Percentiles rank a stretch among this genome's conserved stretches.
These are phyloP conservation scores for Poecilobothrus nobilitatus DNA, from an alignment of 2,888 invertebrate genomes.

Conservation along the genomic window DNA sequence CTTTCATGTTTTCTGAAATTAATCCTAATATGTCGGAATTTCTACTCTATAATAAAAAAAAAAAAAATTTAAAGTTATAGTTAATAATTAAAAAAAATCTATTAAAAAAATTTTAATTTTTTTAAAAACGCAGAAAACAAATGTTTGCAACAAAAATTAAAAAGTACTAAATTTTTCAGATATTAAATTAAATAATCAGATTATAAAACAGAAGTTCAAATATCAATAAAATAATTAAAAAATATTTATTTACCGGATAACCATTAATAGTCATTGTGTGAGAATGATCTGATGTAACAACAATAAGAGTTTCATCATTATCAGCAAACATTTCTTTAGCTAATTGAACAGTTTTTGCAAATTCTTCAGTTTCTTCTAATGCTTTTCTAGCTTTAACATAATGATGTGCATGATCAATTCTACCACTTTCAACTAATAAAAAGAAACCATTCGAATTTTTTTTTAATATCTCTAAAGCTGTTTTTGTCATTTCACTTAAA, in stretches of 20 bases:
- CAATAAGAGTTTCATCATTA: conserved; percentile 61
- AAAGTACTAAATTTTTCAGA: no score
- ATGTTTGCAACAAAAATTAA: no score
- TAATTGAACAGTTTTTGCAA: conserved; percentile 58
- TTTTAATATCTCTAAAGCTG: conserved; percentile 54
- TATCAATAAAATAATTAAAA: no score
- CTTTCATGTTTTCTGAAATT: conserved; percentile 47
- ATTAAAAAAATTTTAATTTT: no score
- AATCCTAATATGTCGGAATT: conserved; percentile 50
- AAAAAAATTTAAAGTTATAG: not conserved
- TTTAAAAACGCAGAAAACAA: no score
- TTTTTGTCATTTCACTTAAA: conserved; percentile 56
- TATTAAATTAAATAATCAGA: no score
- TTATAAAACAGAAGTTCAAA: no score
- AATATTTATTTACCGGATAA: conserved; percentile 53
- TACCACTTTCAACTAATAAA: conserved; percentile 60
- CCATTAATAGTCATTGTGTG: conserved; percentile 69
- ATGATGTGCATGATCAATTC: conserved; percentile 50
- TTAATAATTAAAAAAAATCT: no score
- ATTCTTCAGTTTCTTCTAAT: conserved; percentile 68
- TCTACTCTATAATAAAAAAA: conserved; percentile 34
- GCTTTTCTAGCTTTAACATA: conserved; percentile 57
- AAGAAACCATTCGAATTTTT: conserved; percentile 58
- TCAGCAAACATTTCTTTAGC: conserved; percentile 54
- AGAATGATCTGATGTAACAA: conserved; percentile 73